Percentiles rank a stretch among this genome's conserved stretches.
Conservation (phyloP, 2,888 invertebrate genomes). For the Noctua fimbriata region DNA sequence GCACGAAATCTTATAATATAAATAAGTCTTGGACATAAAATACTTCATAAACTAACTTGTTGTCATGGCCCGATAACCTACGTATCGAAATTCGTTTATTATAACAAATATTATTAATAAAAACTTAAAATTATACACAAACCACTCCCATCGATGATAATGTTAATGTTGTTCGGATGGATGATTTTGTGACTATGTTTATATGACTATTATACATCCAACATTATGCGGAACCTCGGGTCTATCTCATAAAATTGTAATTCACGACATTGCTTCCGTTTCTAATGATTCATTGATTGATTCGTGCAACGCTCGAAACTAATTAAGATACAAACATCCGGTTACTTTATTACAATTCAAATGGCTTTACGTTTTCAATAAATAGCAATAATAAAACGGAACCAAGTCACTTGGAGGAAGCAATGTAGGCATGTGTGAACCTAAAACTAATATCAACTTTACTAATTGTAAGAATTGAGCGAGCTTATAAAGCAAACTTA, state of each 20-base stretch:
- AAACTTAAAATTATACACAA: slow-evolving; percentile 85
- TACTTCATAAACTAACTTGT: slow-evolving; percentile 83
- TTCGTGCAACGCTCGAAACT: slow-evolving; percentile 58
- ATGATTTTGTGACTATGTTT: slow-evolving; percentile 86
- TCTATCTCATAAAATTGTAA: slow-evolving; percentile 80
- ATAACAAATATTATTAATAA: slow-evolving; percentile 83
- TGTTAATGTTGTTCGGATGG: slow-evolving; percentile 83
- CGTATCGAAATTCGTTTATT: slow-evolving; percentile 83
- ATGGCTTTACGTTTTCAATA: slow-evolving; percentile 54
- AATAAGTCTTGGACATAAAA: slow-evolving; percentile 87
- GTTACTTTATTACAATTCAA: slow-evolving; percentile 59
- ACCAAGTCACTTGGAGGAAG: slow-evolving; percentile 72
- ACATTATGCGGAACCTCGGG: slow-evolving; percentile 81
- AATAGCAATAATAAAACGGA: slow-evolving; percentile 57
- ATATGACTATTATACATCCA: slow-evolving; percentile 84
- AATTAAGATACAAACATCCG: slow-evolving; percentile 61
- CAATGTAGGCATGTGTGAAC: slow-evolving; percentile 76
- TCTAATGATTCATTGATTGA: slow-evolving; percentile 65
- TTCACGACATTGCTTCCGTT: slow-evolving; percentile 80
- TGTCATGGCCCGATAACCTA: slow-evolving; percentile 89
- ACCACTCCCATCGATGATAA: slow-evolving; percentile 87
- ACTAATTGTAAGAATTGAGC: slow-evolving; percentile 89
- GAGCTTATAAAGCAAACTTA: slow-evolving; percentile 89
- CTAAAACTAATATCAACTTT: slow-evolving; percentile 84
- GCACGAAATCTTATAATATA: slow-evolving; percentile 79